phyloP scores from a whole-genome alignment of 2,888 invertebrate genomes.

The Troides aeacus region DNA sequence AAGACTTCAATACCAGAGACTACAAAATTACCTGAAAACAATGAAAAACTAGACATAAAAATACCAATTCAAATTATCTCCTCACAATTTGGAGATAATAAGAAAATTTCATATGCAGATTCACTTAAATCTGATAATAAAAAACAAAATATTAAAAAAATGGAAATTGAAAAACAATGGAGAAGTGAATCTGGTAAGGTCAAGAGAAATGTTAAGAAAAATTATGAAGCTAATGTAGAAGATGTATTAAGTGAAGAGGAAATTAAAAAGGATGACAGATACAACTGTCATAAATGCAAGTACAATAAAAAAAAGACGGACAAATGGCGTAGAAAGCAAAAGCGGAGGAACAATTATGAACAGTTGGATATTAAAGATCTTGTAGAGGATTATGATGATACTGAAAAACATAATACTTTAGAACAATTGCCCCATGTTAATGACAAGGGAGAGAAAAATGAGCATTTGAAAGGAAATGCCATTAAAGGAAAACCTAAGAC shows the following conservation, averaged over 20 bases:
- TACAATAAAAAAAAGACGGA: conserved; percentile 62
- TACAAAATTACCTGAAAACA: conserved; percentile 35
- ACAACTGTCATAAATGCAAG: conserved; percentile 54
- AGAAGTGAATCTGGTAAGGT: conserved; percentile 41
- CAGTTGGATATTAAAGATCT: conserved; percentile 73
- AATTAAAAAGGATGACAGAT: conserved; percentile 66
- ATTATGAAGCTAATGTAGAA: conserved; percentile 56
- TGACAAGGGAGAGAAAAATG: conserved; percentile 41
- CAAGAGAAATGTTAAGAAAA: conserved; percentile 64
- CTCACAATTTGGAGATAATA: conserved; percentile 31
- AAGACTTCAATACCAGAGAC: conserved; percentile 35
- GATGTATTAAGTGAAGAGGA: conserved; percentile 58
- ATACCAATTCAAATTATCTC: conserved; percentile 27
- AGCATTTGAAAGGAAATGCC: conserved; percentile 40
- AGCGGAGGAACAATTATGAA: conserved; percentile 68
- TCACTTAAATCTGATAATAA: conserved; percentile 52
- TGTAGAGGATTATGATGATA: conserved; percentile 65
- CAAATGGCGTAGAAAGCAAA: conserved; percentile 65
- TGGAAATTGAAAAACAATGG: conserved; percentile 36
- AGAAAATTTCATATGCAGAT: conserved; percentile 63
- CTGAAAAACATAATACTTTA: conserved; percentile 49
- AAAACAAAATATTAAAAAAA: conserved; percentile 38
- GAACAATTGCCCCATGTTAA: conserved; percentile 41
- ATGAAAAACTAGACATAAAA: conserved; percentile 32
- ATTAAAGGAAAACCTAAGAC: conserved; percentile 31